Base-by-base conservation (phyloP, 2,113 vertebrate species). In the Parus major region DNA sequence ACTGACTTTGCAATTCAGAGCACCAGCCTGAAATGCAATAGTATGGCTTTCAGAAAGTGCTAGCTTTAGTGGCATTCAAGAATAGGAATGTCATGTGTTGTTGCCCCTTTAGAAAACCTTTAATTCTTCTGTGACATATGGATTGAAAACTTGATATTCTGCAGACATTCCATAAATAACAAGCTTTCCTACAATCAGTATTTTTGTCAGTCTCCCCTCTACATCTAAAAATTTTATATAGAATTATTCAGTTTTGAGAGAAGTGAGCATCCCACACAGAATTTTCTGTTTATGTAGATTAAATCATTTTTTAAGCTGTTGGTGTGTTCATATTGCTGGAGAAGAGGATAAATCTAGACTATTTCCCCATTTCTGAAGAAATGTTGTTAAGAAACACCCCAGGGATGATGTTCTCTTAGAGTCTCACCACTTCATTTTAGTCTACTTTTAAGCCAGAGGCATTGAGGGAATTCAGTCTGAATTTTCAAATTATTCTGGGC, bases 101-200 rank as follows among this genome's bases (percentile, higher is more conserved):
- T 42, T 90, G 70, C 53, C 84, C 57, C 70, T 93, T 79, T 72
- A 85, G 44, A 82, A 96, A 96, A 87, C 17, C 73, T 82, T 15
- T 90, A 85, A 93, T 94, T 94, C 61, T 59, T 85, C n/a, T 69
- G 78, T 50, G 53, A 87, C 22, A 49, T 82, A 82, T 41, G 57
- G 89, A 82, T 50, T 66, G 33, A 33, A 82, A 89, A 44, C 28
- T 52, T 92, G 17, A 88, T 87, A 75, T 72, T 85, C 49, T 91
- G 77, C 28, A 57, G 72, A 46, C 3, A 35, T 88, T 88, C 36
- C 57, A 60, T 53, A 85, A 82, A 15, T 65, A 90, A n/a, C 22
- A 79, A 52, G 61, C 13, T 87, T 90, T 76, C 33, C 55, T 93
- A n/a, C 42, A 91, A n/a, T 75, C 61, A 87, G 25, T 90, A 42